A percentile compares a stretch with the other conserved stretches of the same genome.
These are phyloP conservation scores for Polymixis lichenea DNA, from an alignment of 2,888 invertebrate genomes.

Conservation along the genomic window DNA sequence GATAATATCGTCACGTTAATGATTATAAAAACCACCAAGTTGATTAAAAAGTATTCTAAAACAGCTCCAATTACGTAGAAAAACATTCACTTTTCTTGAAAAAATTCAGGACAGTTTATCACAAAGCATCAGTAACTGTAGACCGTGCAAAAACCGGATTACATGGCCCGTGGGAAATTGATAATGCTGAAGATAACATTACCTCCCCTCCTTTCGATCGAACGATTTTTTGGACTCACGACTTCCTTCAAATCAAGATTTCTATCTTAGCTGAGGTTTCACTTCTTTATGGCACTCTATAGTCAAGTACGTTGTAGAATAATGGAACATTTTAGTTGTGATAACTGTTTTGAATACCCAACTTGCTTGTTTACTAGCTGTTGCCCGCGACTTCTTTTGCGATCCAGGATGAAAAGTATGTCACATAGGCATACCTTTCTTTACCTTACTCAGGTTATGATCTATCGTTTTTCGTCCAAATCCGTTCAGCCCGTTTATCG, in stretches of 20 bases:
- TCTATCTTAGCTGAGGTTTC: conserved; percentile 4
- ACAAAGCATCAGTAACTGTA: background rate
- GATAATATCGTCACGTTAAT: too few relatives aligned
- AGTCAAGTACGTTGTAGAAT: too few relatives aligned
- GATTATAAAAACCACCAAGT: too few relatives aligned
- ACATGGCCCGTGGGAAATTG: conserved; percentile 12
- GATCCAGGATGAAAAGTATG: too few relatives aligned
- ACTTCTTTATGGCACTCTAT: background rate
- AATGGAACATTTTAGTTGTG: too few relatives aligned
- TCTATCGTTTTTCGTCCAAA: too few relatives aligned
- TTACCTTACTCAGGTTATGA: too few relatives aligned
- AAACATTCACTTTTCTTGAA: background rate
- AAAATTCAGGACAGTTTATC: background rate
- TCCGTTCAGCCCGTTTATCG: too few relatives aligned
- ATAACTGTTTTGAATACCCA: too few relatives aligned
- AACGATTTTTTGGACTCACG: conserved; percentile 31
- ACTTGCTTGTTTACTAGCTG: too few relatives aligned
- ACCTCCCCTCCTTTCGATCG: conserved; percentile 25
- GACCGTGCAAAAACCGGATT: background rate
- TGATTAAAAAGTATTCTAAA: background rate
- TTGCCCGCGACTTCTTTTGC: too few relatives aligned
- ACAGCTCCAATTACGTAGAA: background rate
- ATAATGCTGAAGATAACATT: conserved; percentile 33
- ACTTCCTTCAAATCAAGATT: conserved; percentile 38
- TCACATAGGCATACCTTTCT: too few relatives aligned